Evolutionary conservation across 1,140 invertebrate genomes (phyloP), one percentile per base, ranked within the genome.

Genomic region (Diprion similis): DNA sequence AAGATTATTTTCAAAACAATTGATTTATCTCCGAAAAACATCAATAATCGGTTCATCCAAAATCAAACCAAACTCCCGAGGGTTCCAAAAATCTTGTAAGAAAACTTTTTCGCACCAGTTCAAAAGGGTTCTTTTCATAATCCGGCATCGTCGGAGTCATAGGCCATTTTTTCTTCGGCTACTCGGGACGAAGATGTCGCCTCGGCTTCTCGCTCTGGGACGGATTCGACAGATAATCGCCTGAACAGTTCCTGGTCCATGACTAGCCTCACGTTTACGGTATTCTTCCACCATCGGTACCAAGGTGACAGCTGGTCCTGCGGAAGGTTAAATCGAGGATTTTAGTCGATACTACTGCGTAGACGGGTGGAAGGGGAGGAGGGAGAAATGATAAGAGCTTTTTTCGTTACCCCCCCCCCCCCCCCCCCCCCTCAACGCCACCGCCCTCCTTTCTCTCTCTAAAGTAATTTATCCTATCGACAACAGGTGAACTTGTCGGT

Each of bases 201-300:
- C 76, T 81, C 81, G 73, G 72, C 78, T 75, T 82, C 81, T 74
- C 65, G 74, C 69, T 78, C 72, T 76, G 76, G 76, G 48, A 74
- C 73, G 70, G 81, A 76, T 68, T 78, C 81, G 46, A 77, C 76
- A 66, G 81, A 80, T 51, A 75, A 67, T 73, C 75, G 71, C 71
- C 75, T 78, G 59, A 75, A 79, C 66, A 80, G 72, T 59, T 79
- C 76, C 73, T 80, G 80, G 71, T 85, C 82, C 74, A 81, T 80
- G 73, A 88, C 78, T 11, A 89, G 79, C 47, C 82, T 84, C 74
- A 89, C 81, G 76, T 87, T 85, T 64, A 87, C 83, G 65, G 85
- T 80, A 66, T 78, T 81, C 47, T 80, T 85, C 87, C 87, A 89
- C 87, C 88, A 89, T 47, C 81, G 82, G 80, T 89, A 89, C 87